Evolutionary conservation across 2,888 invertebrate species (phyloP), one percentile per base, ranked within the genome.

Genomic region (Oligia latruncula): DNA sequence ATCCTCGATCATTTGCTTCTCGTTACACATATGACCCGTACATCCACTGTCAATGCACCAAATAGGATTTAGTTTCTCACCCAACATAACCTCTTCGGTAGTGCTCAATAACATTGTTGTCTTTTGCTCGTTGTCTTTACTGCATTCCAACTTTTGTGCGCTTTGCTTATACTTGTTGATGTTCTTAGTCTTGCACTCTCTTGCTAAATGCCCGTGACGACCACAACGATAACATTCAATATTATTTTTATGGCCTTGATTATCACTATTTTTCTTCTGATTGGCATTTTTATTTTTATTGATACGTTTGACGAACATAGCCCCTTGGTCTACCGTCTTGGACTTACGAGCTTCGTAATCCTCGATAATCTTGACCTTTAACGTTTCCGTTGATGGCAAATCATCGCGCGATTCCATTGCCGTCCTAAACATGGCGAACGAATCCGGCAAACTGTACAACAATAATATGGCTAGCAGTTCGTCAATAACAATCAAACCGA

Each of bases 381-480:
- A 43, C 43, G 43, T 43, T 8, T 43, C 43, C 43, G 43, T 43
- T 43, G 43, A 6, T 43, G 43, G 43, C 43, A 43, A 43, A 43
- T 43, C 43, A 43, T 43, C 43, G 43, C 43, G 43, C 8, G 43
- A 43, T 43, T 43, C 43, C 43, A 43, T 43, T 71, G 71, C 71
- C 9, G 71, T 71, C 43, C 71, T 40, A 43, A 71, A 71, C 71
- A 71, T 70, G 17, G 35, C 70, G 20, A 71, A 62, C 1, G 71
- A 72, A 62, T 72, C 62, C 8, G 62, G 71, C 9, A 72, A 60
- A 72, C 71, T 72, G 43, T 72, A 72, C n/a, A 71, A 20, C 17
- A 72, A 62, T 46, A 62, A 46, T 62, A 72, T 62, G 17, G 62
- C 62, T 29, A 72, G 9, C 20, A 72, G 60, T 64, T 72, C 72